phyloP scores from a whole-genome alignment of 2,888 invertebrate species.

The Deilephila elpenor region DNA sequence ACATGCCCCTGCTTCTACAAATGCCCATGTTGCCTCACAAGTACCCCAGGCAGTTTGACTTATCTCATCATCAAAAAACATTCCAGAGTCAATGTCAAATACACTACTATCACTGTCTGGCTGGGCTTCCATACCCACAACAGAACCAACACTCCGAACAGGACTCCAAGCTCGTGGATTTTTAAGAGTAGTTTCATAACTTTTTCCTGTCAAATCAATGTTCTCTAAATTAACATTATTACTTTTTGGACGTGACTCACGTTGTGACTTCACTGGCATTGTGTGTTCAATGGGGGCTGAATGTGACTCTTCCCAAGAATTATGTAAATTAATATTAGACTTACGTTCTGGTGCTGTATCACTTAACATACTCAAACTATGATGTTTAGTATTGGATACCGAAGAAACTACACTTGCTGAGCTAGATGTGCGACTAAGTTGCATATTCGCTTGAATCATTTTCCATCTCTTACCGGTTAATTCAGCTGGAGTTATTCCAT shows the following conservation, averaged over 20 bases:
- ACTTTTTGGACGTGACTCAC: constrained; percentile 65
- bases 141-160: constrained; percentile 93
- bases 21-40: constrained; percentile 92
- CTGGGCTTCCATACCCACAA: constrained; percentile 93
- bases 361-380: constrained; percentile 86
- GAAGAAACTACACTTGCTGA: constrained; percentile 89
- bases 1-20: constrained; percentile 92
- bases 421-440: constrained; percentile 92
- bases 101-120: constrained; percentile 93
- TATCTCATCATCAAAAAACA: constrained; percentile 91
- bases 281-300: constrained; percentile 90
- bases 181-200: constrained; percentile 89
- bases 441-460: constrained; percentile 90
- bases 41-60: constrained; percentile 91
- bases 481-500: constrained; percentile 89
- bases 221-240: constrained; percentile 69
- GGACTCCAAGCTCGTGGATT: constrained; percentile 95
- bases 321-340: constrained; percentile 81
- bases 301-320: constrained; percentile 89
- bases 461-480: constrained; percentile 95
- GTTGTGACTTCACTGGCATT: constrained; percentile 82
- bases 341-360: constrained; percentile 72
- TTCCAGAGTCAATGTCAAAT: constrained; percentile 92
- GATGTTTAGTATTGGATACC: constrained; percentile 86
- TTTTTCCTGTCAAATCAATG: constrained; percentile 86